Conservation (phyloP, 2,113 vertebrate species). For the Zapornia atra region DNA sequence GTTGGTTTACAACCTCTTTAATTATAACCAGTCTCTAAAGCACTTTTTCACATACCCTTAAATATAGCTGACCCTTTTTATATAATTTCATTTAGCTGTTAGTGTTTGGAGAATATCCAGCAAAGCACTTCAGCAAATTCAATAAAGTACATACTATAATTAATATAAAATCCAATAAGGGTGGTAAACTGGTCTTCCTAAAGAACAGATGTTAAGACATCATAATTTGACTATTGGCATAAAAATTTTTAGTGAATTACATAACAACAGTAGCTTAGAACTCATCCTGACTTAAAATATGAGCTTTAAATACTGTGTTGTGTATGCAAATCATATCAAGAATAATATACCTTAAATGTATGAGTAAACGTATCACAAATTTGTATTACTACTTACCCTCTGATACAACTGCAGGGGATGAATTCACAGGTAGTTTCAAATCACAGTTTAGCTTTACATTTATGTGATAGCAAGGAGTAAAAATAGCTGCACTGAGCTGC, state of each 20-base stretch:
- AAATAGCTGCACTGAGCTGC: neutral
- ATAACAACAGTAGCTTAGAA: neutral
- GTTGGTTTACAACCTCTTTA: slow-evolving; percentile 73
- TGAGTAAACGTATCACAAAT: neutral
- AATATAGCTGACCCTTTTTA: slow-evolving; percentile 78
- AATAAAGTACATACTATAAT: slow-evolving; percentile 77
- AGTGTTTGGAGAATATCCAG: slow-evolving; percentile 85
- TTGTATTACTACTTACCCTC: neutral
- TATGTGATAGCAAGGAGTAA: neutral
- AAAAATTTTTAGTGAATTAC: slow-evolving; percentile 45
- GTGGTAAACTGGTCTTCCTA: slow-evolving; percentile 53
- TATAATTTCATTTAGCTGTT: slow-evolving; percentile 84
- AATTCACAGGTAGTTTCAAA: neutral
- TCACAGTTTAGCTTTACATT: neutral
- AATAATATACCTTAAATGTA: neutral
- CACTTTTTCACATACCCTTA: slow-evolving; percentile 73
- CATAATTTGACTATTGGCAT: slow-evolving; percentile 33
- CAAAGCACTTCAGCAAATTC: slow-evolving; percentile 84
- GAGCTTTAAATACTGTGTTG: neutral
- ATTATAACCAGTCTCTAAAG: slow-evolving; percentile 73
- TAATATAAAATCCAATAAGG: slow-evolving; percentile 76
- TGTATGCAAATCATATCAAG: neutral
- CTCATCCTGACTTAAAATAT: neutral
- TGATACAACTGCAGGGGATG: neutral
- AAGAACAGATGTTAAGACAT: slow-evolving; percentile 42